Evolutionary conservation across 2,797 vertebrate genomes (phyloP).

Genomic region (Vireo griseus): DNA sequence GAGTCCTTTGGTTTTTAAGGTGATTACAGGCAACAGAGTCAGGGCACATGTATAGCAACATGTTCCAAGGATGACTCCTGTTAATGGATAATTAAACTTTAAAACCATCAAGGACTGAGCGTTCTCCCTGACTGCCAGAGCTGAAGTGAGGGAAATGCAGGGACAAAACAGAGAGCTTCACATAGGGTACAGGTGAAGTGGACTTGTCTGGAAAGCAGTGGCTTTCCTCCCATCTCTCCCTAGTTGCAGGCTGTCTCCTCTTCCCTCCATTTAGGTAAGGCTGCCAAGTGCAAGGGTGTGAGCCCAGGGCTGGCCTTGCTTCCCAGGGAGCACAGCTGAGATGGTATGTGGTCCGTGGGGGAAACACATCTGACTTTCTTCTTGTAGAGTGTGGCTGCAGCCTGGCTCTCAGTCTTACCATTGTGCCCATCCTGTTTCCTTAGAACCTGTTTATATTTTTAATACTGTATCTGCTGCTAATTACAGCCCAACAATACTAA

Average conservation of each 20-base stretch:
- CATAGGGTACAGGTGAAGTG: fast-evolving
- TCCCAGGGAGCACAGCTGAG: not conserved
- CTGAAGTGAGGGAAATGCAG: not conserved
- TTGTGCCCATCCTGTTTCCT: not conserved
- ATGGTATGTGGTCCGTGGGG: not conserved
- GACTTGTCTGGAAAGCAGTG: not conserved
- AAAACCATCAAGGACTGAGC: not conserved
- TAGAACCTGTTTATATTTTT: not conserved
- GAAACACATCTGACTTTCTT: not conserved
- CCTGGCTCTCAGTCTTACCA: not conserved
- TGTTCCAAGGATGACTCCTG: not conserved
- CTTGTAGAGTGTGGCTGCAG: fast-evolving
- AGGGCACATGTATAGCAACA: not conserved
- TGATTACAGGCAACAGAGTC: not conserved
- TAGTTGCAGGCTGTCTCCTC: not conserved
- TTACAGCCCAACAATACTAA: conserved; percentile 1
- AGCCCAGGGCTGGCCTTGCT: not conserved
- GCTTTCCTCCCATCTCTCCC: not conserved
- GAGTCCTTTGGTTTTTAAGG: not conserved
- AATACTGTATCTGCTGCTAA: conserved; percentile 11
- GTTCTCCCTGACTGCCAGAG: not conserved
- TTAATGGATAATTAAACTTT: not conserved
- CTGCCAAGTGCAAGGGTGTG: not conserved
- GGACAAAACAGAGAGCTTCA: not conserved
- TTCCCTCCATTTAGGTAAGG: not conserved